Evolutionary conservation across 64 coral and sea anemone genomes (phyloP).

Genomic region (Montipora efflorescens): DNA sequence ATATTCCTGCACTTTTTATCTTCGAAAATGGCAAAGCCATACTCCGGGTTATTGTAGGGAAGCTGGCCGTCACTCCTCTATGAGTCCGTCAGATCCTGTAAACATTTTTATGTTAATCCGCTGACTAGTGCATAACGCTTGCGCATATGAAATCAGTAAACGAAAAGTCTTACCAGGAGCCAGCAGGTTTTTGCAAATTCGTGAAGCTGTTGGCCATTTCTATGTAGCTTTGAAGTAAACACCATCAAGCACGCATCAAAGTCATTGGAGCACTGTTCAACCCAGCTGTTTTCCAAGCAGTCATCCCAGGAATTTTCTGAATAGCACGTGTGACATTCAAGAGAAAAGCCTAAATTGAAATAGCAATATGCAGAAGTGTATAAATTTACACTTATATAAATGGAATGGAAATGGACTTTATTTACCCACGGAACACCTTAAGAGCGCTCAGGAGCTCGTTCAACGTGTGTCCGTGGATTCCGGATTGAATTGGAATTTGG

Average conservation of each 20-base stretch:
- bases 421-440: too few species aligned
- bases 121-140: too few species aligned
- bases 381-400: background rate
- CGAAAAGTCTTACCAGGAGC: background rate
- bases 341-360: conserved; percentile 17
- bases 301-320: conserved; percentile 13
- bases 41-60: too few species aligned
- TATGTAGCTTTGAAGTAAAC: background rate
- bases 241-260: background rate
- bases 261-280: background rate
- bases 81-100: too few species aligned
- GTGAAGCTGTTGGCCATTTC: background rate
- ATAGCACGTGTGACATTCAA: background rate
- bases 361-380: background rate
- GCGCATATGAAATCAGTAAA: background rate
- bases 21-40: too few species aligned
- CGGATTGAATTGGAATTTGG: too few species aligned
- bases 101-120: too few species aligned
- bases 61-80: too few species aligned
- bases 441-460: too few species aligned
- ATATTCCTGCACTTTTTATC: too few species aligned
- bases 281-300: background rate
- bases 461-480: too few species aligned
- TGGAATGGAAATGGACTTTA: too few species aligned
- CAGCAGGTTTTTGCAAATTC: background rate